Evolutionary conservation across 2,113 vertebrate species (phyloP).

Genomic region (Tenrec ecaudatus): DNA sequence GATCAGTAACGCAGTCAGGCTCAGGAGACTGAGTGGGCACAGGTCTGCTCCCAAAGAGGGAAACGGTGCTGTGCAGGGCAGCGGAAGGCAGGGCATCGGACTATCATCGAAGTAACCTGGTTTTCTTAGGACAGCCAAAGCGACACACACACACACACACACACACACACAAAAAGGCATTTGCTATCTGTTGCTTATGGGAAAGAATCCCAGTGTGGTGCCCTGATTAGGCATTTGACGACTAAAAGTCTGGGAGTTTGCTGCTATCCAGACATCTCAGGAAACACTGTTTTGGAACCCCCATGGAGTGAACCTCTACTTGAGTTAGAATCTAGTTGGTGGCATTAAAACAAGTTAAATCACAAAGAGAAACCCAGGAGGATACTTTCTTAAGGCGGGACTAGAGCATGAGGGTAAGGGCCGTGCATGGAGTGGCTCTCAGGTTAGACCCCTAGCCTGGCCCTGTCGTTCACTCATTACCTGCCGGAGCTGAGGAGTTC

Average conservation of each 20-base stretch:
- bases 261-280: too few species aligned
- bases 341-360: background rate
- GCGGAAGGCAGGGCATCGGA: rapidly evolving
- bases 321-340: background rate
- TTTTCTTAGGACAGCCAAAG: background rate
- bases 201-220: background rate
- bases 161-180: background rate
- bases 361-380: background rate
- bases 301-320: background rate
- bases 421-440: too few species aligned
- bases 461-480: conserved; percentile 74
- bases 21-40: rapidly evolving
- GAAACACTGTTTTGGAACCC: background rate
- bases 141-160: too few species aligned
- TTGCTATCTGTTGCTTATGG: background rate
- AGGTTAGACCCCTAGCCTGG: too few species aligned
- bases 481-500: conserved; percentile 81
- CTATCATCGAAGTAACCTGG: rapidly evolving
- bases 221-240: background rate
- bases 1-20: too few species aligned
- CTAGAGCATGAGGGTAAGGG: too few species aligned
- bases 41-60: rapidly evolving
- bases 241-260: background rate
- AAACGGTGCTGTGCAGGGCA: too few species aligned
- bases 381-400: rapidly evolving